A percentile compares a stretch with the other conserved stretches of the same genome.
Evolutionary conservation across 2,888 invertebrate genomes (phyloP).

Genomic region (Allolobophora icterica): DNA sequence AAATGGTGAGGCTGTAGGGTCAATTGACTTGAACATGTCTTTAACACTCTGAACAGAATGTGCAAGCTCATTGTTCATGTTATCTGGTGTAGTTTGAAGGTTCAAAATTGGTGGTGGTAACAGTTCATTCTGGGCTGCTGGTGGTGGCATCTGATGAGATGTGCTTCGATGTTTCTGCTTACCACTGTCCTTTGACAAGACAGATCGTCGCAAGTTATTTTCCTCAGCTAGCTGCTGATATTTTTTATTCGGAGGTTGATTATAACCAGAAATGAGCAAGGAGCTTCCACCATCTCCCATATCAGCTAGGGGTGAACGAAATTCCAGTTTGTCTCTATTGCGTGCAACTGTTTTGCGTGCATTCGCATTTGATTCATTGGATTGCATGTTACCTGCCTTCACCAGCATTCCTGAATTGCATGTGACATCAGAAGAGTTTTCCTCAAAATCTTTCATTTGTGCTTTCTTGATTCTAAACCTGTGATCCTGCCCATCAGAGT

Average conservation of each 20-base stretch:
- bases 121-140: slow-evolving; percentile 1
- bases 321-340: slow-evolving; percentile 53
- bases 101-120: not conserved
- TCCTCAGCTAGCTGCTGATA: slow-evolving; percentile 36
- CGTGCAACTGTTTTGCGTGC: not conserved
- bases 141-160: not conserved
- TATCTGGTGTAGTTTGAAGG: not conserved
- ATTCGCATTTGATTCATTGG: not conserved
- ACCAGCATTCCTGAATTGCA: not conserved
- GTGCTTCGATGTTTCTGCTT: not conserved
- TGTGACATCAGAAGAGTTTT: not conserved
- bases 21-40: slow-evolving; percentile 65
- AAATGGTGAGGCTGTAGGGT: slow-evolving; percentile 66
- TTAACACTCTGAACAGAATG: slow-evolving; percentile 51
- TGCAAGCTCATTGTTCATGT: slow-evolving; percentile 7
- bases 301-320: slow-evolving; percentile 60
- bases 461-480: slow-evolving; percentile 24
- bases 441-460: not conserved
- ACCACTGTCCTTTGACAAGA: not conserved
- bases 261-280: slow-evolving; percentile 51
- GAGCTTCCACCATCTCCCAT: slow-evolving; percentile 49
- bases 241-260: slow-evolving; percentile 50
- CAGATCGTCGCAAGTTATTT: not conserved
- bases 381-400: not conserved
- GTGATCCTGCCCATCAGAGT: not conserved